Evolutionary conservation across 1,140 invertebrate species (phyloP).

Genomic region (Rhyzopertha dominica): DNA sequence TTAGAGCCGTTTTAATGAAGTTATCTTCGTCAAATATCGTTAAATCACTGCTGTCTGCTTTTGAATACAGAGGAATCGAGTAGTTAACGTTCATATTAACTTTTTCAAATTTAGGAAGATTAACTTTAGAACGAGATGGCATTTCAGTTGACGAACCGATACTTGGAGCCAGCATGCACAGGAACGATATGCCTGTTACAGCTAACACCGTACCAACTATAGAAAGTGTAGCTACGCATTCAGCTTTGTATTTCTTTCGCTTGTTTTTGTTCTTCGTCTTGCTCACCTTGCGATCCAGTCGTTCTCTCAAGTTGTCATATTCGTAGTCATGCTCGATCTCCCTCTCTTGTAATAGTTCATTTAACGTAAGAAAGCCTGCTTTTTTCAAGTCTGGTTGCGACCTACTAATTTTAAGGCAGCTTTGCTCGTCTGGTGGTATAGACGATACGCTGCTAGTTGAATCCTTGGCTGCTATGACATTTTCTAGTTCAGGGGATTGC

Average conservation of each 20-base stretch:
- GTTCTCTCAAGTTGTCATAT: conserved; percentile 12
- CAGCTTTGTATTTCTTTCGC: conserved; percentile 2
- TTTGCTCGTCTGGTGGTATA: conserved; percentile 7
- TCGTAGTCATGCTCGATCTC: conserved; percentile 19
- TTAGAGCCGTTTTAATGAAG: too few relatives aligned
- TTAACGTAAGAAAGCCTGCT: conserved; percentile 18
- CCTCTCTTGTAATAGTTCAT: conserved; percentile 12
- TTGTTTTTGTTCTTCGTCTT: conserved; percentile 10
- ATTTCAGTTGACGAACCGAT: too few relatives aligned
- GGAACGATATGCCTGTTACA: conserved; percentile 5
- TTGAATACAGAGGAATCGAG: too few relatives aligned
- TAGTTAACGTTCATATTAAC: too few relatives aligned
- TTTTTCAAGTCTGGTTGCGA: conserved; percentile 2
- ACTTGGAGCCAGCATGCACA: conserved; percentile 1
- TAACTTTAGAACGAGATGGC: too few relatives aligned
- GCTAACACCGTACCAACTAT: conserved; percentile 4
- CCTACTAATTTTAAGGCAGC: background rate
- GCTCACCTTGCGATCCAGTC: background rate
- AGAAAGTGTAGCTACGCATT: conserved; percentile 1
- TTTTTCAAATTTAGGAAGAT: too few relatives aligned
- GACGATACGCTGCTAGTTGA: too few relatives aligned
- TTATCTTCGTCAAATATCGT: too few relatives aligned
- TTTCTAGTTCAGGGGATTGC: background rate
- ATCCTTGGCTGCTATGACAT: conserved; percentile 1
- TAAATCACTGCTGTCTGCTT: too few relatives aligned